Percentiles rank a stretch among this genome's conserved stretches.
Evolutionary conservation across 2,888 invertebrate species (phyloP).

Genomic region (Crematogaster levior): DNA sequence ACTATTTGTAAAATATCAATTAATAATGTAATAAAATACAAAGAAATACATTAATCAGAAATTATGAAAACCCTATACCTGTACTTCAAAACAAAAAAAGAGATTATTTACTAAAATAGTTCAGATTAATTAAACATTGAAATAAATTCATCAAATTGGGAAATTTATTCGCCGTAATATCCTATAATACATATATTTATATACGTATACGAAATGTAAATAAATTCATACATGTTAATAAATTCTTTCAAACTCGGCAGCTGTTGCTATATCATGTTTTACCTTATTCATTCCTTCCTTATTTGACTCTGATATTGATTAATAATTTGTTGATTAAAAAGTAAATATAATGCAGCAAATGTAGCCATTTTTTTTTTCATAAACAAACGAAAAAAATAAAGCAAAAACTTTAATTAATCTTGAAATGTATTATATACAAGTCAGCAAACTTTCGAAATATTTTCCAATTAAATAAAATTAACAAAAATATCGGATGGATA

Average conservation of each 20-base stretch:
- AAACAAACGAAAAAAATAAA: neutral
- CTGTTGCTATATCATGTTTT: neutral
- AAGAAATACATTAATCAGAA: neutral
- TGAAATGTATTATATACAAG: neutral
- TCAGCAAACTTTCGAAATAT: neutral
- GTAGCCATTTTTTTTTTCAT: neutral
- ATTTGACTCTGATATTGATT: neutral
- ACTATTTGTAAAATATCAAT: neutral
- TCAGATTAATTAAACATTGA: neutral
- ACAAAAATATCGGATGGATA: neutral
- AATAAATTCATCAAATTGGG: neutral
- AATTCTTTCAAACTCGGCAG: neutral
- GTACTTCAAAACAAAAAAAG: neutral
- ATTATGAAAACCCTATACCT: neutral
- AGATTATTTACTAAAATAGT: neutral
- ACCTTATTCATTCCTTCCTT: neutral
- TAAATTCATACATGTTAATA: no score
- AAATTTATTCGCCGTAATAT: neutral
- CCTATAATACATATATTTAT: neutral
- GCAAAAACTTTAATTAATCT: neutral
- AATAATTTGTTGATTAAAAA: neutral
- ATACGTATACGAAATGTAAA: constrained; percentile 14
- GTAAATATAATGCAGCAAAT: neutral
- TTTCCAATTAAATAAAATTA: neutral
- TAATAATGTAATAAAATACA: constrained; percentile 2